Conservation (phyloP, 2,113 vertebrate genomes). For the Pachyramphus minor region DNA sequence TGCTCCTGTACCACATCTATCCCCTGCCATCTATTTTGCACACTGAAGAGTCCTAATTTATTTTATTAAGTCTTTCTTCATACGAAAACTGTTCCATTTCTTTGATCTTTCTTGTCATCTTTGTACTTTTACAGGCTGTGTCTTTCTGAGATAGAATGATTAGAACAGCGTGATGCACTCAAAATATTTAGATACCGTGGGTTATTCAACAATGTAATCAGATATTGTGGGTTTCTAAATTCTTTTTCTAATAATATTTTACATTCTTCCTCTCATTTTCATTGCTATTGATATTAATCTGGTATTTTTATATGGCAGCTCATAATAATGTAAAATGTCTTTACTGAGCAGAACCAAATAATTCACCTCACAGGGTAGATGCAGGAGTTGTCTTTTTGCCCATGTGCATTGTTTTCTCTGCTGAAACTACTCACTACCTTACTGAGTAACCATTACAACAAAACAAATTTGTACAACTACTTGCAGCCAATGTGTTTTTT, state of each 20-base stretch:
- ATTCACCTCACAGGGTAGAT: not conserved
- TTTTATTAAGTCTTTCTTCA: not conserved
- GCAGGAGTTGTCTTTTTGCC: not conserved
- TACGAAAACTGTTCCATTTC: not conserved
- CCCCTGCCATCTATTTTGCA: not conserved
- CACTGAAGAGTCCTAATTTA: not conserved
- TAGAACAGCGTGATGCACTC: not conserved
- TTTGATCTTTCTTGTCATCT: slow-evolving; percentile 6
- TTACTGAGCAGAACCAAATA: not conserved
- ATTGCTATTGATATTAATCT: not conserved
- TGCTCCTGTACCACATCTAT: not conserved
- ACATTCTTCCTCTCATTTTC: not conserved
- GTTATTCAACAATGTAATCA: not conserved
- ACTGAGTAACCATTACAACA: not conserved
- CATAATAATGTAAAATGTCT: not conserved
- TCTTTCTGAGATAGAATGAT: not conserved
- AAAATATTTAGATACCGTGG: not conserved
- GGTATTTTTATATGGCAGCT: not conserved
- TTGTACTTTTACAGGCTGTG: not conserved
- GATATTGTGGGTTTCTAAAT: not conserved
- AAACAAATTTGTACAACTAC: not conserved
- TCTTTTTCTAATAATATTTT: not conserved
- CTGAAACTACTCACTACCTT: not conserved
- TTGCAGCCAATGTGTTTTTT: not conserved
- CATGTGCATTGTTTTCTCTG: not conserved